phyloP scores from a whole-genome alignment of 1,140 invertebrate species.

The Streblospio benedicti region DNA sequence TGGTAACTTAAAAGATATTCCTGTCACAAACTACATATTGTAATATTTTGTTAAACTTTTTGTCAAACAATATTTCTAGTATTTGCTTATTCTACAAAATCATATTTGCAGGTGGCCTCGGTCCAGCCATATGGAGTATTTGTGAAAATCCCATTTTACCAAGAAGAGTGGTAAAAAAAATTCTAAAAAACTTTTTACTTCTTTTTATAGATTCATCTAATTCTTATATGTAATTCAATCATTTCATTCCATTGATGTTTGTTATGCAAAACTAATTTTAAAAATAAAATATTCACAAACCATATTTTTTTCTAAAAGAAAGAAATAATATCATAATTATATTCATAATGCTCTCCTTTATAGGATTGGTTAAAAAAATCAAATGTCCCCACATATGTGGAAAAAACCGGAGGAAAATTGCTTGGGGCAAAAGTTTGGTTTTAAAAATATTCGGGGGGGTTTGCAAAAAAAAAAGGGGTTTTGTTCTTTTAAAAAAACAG shows the following conservation, averaged over 20 bases:
- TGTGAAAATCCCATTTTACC: slow-evolving; percentile 37
- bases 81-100: background rate
- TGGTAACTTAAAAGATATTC: too few species aligned
- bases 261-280: background rate
- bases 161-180: slow-evolving; percentile 33
- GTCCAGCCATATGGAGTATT: slow-evolving; percentile 39
- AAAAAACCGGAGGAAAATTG: slow-evolving; percentile 40
- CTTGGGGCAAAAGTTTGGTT: slow-evolving; percentile 37
- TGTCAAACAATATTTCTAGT: too few species aligned
- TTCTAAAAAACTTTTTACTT: background rate
- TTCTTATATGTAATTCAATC: background rate
- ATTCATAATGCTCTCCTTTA: background rate
- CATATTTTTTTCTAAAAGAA: background rate
- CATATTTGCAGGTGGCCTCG: slow-evolving; percentile 31
- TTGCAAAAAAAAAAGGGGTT: too few species aligned
- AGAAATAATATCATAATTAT: background rate
- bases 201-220: background rate
- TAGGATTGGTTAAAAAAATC: slow-evolving; percentile 41
- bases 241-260: background rate
- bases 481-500: too few species aligned
- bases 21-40: too few species aligned
- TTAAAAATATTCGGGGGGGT: slow-evolving; percentile 40
- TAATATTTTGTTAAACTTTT: too few species aligned
- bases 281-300: background rate
- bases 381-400: slow-evolving; percentile 37